Conservation (phyloP, 2,888 invertebrate genomes). For the Coremacera marginata region DNA sequence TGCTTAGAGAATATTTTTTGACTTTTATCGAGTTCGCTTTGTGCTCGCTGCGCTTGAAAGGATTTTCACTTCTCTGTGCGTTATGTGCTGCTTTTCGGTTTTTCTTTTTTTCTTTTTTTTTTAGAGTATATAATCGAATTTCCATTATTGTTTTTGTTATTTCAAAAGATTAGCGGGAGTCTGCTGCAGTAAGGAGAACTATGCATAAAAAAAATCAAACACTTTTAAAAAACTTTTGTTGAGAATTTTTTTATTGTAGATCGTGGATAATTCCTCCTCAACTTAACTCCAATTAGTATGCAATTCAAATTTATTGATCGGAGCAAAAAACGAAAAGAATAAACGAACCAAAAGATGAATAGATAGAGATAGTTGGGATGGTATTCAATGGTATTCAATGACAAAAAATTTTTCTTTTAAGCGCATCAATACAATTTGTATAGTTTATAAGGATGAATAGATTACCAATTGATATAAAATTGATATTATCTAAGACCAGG, state of each 20-base stretch:
- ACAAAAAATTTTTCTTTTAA: too few relatives aligned
- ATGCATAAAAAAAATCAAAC: neutral
- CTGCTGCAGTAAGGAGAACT: neutral
- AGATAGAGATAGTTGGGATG: neutral
- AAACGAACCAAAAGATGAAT: neutral
- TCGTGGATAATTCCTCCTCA: constrained; percentile 55
- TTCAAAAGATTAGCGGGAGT: neutral
- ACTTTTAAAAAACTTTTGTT: constrained; percentile 19
- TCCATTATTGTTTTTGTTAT: neutral
- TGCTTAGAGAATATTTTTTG: constrained; percentile 62
- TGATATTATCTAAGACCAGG: too few relatives aligned
- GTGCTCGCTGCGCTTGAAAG: constrained; percentile 45
- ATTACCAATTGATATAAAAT: too few relatives aligned
- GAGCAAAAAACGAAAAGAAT: neutral
- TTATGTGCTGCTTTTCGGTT: neutral
- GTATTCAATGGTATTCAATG: neutral
- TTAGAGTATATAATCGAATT: neutral
- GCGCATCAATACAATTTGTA: too few relatives aligned
- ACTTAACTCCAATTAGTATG: constrained; percentile 68
- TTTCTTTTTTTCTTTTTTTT: neutral
- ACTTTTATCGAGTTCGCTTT: constrained; percentile 67
- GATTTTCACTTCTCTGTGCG: constrained; percentile 12
- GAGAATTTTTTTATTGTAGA: constrained; percentile 31
- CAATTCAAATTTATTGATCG: constrained; percentile 59
- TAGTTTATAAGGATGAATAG: too few relatives aligned